phyloP scores from a whole-genome alignment of 2,797 vertebrate genomes.

The Sebastes miniatus region DNA sequence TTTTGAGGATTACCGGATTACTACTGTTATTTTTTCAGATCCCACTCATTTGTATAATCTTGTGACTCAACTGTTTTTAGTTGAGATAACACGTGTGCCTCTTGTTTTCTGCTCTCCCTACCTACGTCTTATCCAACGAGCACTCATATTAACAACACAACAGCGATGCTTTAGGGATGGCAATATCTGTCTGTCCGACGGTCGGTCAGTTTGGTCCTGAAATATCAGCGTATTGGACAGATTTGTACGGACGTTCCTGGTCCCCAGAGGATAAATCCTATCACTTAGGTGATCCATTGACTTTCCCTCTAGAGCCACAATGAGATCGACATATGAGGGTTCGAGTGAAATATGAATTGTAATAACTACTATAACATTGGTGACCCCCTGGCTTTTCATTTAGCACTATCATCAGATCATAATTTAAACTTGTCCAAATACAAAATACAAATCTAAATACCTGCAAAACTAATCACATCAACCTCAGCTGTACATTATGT shows the following conservation, averaged over 20 bases:
- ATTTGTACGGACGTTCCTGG: no score
- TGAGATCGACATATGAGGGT: background rate
- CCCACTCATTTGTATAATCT: slow-evolving; percentile 31
- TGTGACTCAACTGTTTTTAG: background rate
- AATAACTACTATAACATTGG: background rate
- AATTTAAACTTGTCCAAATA: background rate
- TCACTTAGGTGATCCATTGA: background rate
- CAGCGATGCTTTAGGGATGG: background rate
- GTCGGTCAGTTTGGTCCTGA: no score
- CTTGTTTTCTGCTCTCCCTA: background rate
- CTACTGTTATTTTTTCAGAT: slow-evolving; percentile 13
- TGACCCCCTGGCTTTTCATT: background rate
- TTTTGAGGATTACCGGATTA: slow-evolving; percentile 36
- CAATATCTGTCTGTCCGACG: background rate
- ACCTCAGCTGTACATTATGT: background rate
- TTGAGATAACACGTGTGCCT: background rate
- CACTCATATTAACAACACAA: background rate
- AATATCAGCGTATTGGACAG: no score
- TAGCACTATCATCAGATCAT: background rate
- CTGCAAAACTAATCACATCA: background rate
- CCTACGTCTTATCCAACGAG: background rate
- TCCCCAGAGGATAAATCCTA: background rate
- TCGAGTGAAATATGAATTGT: background rate
- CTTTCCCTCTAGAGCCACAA: background rate
- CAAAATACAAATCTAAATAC: background rate